These are phyloP conservation scores for Melangyna quadrimaculata DNA, from an alignment of 2,888 invertebrate genomes.

Conservation along the genomic window DNA sequence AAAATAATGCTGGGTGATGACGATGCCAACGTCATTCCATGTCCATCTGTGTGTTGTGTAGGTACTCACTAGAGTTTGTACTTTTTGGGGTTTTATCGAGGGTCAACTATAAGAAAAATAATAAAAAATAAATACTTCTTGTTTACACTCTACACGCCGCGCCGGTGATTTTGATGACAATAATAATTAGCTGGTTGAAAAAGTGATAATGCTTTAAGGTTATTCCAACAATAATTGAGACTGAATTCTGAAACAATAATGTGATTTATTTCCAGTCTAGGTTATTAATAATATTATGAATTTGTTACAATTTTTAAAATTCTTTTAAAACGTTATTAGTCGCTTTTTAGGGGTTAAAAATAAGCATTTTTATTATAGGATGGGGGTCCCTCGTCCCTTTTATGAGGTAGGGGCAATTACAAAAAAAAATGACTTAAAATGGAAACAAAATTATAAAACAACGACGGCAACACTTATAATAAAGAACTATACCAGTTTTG, in stretches of 20 bases:
- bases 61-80: not conserved
- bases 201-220: conserved; percentile 54
- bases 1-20: conserved; percentile 10
- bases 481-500: too few species aligned
- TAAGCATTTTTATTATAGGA: too few species aligned
- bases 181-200: conserved; percentile 48
- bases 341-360: too few species aligned
- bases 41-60: not conserved
- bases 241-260: not conserved
- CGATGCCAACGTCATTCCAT: conserved; percentile 1
- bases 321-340: too few species aligned
- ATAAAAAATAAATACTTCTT: conserved; percentile 9
- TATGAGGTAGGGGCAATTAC: too few species aligned
- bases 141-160: conserved; percentile 27
- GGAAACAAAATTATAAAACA: too few species aligned
- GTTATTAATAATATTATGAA: too few species aligned
- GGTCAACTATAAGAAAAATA: conserved; percentile 34
- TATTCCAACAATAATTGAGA: not conserved
- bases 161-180: conserved; percentile 16
- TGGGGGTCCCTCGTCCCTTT: too few species aligned
- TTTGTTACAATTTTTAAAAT: too few species aligned
- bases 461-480: too few species aligned
- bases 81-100: conserved; percentile 59
- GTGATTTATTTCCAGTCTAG: too few species aligned
- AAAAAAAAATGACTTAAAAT: too few species aligned